Percentiles rank a stretch among this genome's conserved stretches.
Conservation (phyloP, 1,140 invertebrate genomes). For the Zaprionus kolodkinae region DNA sequence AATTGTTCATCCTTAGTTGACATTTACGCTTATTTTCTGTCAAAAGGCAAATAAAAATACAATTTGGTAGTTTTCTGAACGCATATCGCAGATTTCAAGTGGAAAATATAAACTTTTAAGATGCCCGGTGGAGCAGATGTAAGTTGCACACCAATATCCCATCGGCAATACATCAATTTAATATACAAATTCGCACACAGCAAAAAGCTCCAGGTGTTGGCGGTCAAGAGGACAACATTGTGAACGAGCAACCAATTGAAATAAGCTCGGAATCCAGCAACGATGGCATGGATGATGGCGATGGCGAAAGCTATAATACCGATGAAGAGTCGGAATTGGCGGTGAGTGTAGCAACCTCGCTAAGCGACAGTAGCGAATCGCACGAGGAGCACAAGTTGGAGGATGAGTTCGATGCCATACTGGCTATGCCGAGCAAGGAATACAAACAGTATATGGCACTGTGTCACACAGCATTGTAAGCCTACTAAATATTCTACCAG, state of each 20-base stretch:
- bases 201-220: slow-evolving; percentile 30
- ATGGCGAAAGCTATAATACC: neutral
- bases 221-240: slow-evolving; percentile 27
- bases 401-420: slow-evolving; percentile 23
- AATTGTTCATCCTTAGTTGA: slow-evolving; percentile 27
- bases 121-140: slow-evolving; percentile 44
- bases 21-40: slow-evolving; percentile 19
- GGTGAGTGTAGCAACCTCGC: slow-evolving; percentile 23
- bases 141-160: neutral
- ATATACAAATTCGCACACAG: slow-evolving; percentile 7
- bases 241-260: slow-evolving; percentile 43
- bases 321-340: slow-evolving; percentile 10
- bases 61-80: neutral
- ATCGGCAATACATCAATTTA: neutral
- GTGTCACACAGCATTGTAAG: slow-evolving; percentile 40
- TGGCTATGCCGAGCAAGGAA: slow-evolving; percentile 18
- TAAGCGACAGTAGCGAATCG: slow-evolving; percentile 20
- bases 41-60: neutral
- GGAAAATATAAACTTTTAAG: neutral
- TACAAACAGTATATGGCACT: slow-evolving; percentile 35
- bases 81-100: neutral
- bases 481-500: neutral
- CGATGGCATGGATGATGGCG: neutral
- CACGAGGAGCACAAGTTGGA: slow-evolving; percentile 26
- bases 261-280: slow-evolving; percentile 40